These are phyloP conservation scores for Pogonocichla stellata DNA, from an alignment of 2,113 vertebrate genomes.

Conservation along the genomic window DNA sequence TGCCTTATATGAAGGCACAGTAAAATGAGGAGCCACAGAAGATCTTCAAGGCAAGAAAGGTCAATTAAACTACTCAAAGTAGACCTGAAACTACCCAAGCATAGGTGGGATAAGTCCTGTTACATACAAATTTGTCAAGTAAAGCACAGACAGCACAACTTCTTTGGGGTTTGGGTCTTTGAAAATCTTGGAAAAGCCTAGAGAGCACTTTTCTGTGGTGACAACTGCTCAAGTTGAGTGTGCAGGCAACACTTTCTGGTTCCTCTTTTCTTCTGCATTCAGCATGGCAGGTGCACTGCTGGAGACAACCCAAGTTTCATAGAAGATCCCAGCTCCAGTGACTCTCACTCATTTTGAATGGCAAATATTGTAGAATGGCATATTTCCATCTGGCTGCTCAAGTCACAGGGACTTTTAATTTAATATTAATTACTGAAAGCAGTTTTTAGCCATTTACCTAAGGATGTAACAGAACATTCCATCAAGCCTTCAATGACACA, in stretches of 20 bases:
- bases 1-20: not conserved
- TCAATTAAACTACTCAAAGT: not conserved
- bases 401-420: not conserved
- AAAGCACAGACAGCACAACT: not conserved
- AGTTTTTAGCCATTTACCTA: not conserved
- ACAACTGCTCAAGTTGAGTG: not conserved
- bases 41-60: not conserved
- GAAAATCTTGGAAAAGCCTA: not conserved
- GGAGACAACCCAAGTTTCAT: not conserved
- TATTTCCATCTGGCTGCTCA: not conserved
- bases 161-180: not conserved
- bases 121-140: not conserved
- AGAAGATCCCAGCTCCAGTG: not conserved
- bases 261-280: not conserved
- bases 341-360: not conserved
- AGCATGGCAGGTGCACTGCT: not conserved
- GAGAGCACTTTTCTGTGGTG: not conserved
- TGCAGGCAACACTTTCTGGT: not conserved
- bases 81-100: not conserved
- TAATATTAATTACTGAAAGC: not conserved
- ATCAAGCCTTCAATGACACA: not conserved
- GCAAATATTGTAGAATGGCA: not conserved
- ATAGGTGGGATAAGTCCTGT: rapidly evolving
- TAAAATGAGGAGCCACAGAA: not conserved
- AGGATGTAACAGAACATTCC: not conserved